Evolutionary conservation across 2,797 vertebrate species (phyloP).

Genomic region (Trichosurus vulpecula): DNA sequence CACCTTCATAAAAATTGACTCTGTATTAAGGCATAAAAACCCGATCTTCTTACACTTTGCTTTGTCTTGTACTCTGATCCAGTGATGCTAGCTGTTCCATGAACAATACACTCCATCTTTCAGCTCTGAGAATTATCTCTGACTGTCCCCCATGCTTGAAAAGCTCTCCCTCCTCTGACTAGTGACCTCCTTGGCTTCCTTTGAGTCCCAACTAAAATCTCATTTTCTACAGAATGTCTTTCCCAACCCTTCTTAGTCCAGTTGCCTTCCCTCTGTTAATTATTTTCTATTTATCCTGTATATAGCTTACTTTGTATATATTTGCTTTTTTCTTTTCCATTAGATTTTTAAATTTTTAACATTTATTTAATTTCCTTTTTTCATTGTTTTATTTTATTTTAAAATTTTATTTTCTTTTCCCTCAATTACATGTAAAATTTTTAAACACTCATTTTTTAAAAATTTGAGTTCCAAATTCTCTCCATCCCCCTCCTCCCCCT

Average conservation of each 20-base stretch:
- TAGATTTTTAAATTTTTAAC: neutral
- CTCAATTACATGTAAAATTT: neutral
- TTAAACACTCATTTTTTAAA: neutral
- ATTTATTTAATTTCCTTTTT: neutral
- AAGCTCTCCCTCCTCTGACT: neutral
- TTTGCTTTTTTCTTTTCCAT: neutral
- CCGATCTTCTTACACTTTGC: neutral
- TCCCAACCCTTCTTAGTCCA: neutral
- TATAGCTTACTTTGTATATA: neutral
- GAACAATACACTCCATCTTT: neutral
- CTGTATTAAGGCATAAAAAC: neutral
- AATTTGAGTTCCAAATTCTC: neutral
- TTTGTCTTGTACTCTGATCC: neutral
- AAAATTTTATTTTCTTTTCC: neutral
- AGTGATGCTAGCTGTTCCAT: neutral
- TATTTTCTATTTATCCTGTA: neutral
- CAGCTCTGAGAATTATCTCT: neutral
- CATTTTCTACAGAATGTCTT: neutral
- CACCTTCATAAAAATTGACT: too few relatives aligned
- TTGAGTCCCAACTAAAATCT: neutral
- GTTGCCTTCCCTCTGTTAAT: neutral
- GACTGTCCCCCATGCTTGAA: neutral
- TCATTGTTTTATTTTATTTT: neutral
- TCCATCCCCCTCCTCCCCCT: too few relatives aligned
- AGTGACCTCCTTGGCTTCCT: neutral